Evolutionary conservation across 2,797 vertebrate species (phyloP).

Genomic region (Lateolabrax maculatus): DNA sequence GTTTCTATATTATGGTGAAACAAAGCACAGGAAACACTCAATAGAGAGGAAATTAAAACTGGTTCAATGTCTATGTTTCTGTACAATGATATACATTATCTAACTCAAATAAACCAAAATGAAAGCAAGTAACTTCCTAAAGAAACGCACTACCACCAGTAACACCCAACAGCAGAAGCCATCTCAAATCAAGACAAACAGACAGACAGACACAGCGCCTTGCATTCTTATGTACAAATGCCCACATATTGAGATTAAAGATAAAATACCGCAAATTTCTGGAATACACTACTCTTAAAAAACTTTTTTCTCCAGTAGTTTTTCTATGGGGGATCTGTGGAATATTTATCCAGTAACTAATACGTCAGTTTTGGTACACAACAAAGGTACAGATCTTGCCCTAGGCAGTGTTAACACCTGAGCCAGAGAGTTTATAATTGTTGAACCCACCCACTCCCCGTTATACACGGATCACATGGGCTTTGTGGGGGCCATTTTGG

Average conservation of each 20-base stretch:
- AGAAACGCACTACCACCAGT: slow-evolving; percentile 7
- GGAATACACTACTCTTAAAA: not conserved
- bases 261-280: not conserved
- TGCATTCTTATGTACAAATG: not conserved
- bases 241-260: not conserved
- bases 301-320: too few relatives aligned
- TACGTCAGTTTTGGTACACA: not conserved
- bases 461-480: slow-evolving; percentile 1
- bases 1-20: not conserved
- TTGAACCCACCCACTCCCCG: not conserved
- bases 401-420: not conserved
- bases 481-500: not conserved
- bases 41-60: not conserved
- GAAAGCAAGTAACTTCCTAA: not conserved
- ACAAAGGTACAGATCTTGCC: not conserved
- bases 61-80: not conserved
- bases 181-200: not conserved
- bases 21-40: not conserved
- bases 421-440: not conserved
- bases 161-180: slow-evolving; percentile 16
- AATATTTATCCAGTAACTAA: not conserved
- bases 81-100: not conserved
- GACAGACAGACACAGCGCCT: not conserved
- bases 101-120: not conserved
- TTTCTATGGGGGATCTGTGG: not conserved